Conservation (phyloP, 1,140 invertebrate genomes). For the Drosophila ercepeae region DNA sequence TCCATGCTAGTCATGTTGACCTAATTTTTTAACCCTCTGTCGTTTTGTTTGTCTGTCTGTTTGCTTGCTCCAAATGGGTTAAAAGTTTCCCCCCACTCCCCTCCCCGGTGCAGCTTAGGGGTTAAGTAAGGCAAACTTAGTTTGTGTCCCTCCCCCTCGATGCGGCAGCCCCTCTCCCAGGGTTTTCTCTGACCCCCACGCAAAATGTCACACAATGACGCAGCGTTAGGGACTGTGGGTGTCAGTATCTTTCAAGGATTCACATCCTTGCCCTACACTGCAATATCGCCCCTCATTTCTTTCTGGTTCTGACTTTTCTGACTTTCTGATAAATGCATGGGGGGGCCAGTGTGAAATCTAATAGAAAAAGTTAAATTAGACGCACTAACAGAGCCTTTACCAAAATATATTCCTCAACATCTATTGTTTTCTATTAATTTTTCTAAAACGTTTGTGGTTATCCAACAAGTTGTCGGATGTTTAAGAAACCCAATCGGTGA, state of each 20-base stretch:
- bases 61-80: conserved; percentile 72
- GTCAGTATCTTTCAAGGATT: conserved; percentile 67
- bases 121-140: conserved; percentile 62
- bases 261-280: conserved; percentile 34
- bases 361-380: conserved; percentile 81
- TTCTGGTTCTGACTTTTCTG: conserved; percentile 39
- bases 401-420: not conserved
- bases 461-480: no score
- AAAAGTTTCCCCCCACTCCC: conserved; percentile 49
- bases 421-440: no score
- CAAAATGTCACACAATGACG: conserved; percentile 75
- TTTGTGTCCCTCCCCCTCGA: not conserved
- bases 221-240: conserved; percentile 54
- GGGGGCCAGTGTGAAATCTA: conserved; percentile 63
- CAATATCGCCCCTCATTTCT: not conserved
- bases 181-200: conserved; percentile 40
- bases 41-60: conserved; percentile 59
- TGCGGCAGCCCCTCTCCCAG: no score
- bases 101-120: conserved; percentile 44
- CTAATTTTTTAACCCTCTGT: conserved; percentile 52
- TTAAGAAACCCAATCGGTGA: not conserved
- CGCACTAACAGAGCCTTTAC: conserved; percentile 45
- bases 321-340: no score
- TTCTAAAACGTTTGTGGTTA: no score
- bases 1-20: conserved; percentile 51